These are phyloP conservation scores for Troglohyphantes excavatus DNA, from an alignment of 2,888 invertebrate species.

Conservation along the genomic window DNA sequence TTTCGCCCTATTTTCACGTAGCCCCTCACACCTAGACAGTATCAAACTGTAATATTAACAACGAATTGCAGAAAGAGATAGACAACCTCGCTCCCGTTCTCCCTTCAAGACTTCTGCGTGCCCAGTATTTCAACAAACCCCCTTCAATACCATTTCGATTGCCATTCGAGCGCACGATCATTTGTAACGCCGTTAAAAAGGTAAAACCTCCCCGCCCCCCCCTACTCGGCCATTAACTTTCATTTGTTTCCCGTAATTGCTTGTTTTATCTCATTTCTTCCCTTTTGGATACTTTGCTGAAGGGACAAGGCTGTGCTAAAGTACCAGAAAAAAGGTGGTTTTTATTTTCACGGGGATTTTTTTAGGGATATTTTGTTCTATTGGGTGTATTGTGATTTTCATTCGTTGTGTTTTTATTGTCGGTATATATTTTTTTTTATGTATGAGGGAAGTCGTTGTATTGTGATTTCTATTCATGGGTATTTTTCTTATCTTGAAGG, in stretches of 20 bases:
- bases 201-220: conserved; percentile 20
- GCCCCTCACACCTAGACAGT: not conserved
- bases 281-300: not conserved
- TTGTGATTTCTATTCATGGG: conserved; percentile 7
- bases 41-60: conserved; percentile 51
- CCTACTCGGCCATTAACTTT: conserved; percentile 70
- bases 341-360: too few relatives aligned
- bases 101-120: conserved; percentile 56
- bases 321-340: not conserved
- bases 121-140: conserved; percentile 64
- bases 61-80: conserved; percentile 38
- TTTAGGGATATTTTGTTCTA: not conserved
- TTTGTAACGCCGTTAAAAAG: conserved; percentile 74
- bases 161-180: conserved; percentile 38
- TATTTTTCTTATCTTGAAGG: conserved; percentile 40
- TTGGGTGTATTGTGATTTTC: conserved; percentile 19
- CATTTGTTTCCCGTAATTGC: conserved; percentile 78
- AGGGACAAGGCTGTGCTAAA: not conserved
- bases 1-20: not conserved
- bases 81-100: conserved; percentile 13
- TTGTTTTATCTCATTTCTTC: conserved; percentile 61
- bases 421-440: not conserved
- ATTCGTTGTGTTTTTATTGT: conserved; percentile 33
- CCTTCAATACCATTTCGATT: conserved; percentile 56
- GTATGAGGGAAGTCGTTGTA: not conserved